Base-by-base conservation (phyloP, 2,113 vertebrate genomes). In the Thalassoma bifasciatum region DNA sequence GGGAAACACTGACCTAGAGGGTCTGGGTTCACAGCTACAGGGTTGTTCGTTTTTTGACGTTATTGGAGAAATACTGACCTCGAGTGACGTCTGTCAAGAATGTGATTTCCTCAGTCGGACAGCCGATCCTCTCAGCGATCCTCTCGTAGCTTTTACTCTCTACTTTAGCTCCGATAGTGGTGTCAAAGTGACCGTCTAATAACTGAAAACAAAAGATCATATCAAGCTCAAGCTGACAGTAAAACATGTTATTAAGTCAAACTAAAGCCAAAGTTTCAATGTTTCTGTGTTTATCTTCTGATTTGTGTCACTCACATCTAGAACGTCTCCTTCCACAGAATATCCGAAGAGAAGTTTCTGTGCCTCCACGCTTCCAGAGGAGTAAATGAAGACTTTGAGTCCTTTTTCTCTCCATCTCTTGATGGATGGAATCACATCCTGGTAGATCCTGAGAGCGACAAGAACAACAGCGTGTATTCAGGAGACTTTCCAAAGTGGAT, bases 131-230 rank as follows among this genome's bases (percentile, higher is more conserved):
- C 61, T 94, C 82, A 0, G 96, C 95, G 44, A 99, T 99, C 81
- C 94, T 95, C 75, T 94, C 93, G 16, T 99, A 99, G 90, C 98
- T 99, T 87, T 97, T 96, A 19, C 93, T 92, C 57, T 99, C 96
- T 12, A 98, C 95, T 90, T 99, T 99, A 56, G 93, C 87, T 26
- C 97, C 98, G 82, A 99, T 94, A 72, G 93, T 96, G 42, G 97
- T 99, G 84, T 99, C 98, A 78, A 99, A 99, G 89, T 99, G 96
- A 14, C 98, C 97, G 0, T 98, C 96, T 2, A 99, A 94, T 64
- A 99, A 93, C 98, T 99, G 92, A 16, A 89, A 91, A 30, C 2
- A 24, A 61, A 42, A 17, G 21, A 60, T 40, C 9, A 46, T 17
- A 30, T 30, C 30, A 30, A 30, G 30, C 30, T 4, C 6, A 30